phyloP scores from a whole-genome alignment of 2,113 vertebrate species.

The Silurus asotus region DNA sequence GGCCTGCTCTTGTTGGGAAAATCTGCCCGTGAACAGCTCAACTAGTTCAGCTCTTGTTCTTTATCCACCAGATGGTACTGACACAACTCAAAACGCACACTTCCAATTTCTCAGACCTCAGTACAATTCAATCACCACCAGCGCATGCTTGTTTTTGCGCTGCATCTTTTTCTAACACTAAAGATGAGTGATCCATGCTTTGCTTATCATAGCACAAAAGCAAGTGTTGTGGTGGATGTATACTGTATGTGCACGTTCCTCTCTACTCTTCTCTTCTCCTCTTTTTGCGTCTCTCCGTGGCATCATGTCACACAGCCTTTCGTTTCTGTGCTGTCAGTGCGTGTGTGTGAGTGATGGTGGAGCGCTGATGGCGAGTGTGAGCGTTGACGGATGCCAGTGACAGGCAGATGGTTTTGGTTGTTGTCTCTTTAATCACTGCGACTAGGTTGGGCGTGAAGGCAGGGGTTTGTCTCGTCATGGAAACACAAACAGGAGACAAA shows the following conservation, averaged over 20 bases:
- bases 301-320: conserved; percentile 31
- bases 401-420: conserved; percentile 83
- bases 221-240: not conserved
- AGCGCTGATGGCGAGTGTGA: conserved; percentile 71
- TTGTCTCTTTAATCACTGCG: conserved; percentile 81
- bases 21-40: not conserved
- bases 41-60: not conserved
- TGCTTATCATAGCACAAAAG: not conserved
- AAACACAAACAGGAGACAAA: conserved; percentile 79
- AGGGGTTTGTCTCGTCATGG: conserved; percentile 78
- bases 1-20: not conserved
- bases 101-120: not conserved
- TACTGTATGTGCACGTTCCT: not conserved
- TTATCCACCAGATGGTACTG: not conserved
- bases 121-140: not conserved
- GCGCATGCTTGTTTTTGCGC: not conserved
- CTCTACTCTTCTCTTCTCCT: not conserved
- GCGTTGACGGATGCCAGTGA: conserved; percentile 80
- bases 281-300: not conserved
- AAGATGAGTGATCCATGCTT: too few species aligned
- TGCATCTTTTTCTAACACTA: not conserved
- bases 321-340: conserved; percentile 44
- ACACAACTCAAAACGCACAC: conserved; percentile 9
- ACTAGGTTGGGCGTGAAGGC: conserved; percentile 76
- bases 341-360: conserved; percentile 70